A percentile compares a stretch with the other conserved stretches of the same genome.
phyloP scores from a whole-genome alignment of 2,888 invertebrate species.

The Epistrophe eligans region DNA sequence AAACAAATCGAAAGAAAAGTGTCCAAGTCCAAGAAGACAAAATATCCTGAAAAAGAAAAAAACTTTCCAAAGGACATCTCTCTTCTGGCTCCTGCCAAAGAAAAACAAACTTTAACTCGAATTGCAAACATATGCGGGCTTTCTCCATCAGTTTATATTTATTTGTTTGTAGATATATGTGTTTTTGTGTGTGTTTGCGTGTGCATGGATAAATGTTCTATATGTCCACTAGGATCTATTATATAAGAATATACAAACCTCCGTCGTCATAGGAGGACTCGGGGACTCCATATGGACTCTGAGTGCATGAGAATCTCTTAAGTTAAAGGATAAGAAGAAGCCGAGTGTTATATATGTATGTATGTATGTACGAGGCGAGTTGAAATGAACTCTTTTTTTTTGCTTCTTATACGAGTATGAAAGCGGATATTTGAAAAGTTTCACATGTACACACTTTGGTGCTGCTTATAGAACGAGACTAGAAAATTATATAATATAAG shows the following conservation, averaged over 20 bases:
- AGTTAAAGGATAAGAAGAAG: slow-evolving; percentile 54
- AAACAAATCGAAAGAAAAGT: slow-evolving; percentile 54
- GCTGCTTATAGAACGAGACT: neutral
- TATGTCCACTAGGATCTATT: slow-evolving; percentile 41
- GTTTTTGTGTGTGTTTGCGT: slow-evolving; percentile 18
- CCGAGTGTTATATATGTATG: neutral
- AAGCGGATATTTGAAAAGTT: slow-evolving; percentile 75
- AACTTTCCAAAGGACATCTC: slow-evolving; percentile 53
- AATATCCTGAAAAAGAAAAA: slow-evolving; percentile 64
- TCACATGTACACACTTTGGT: slow-evolving; percentile 48
- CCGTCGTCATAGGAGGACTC: slow-evolving; percentile 22
- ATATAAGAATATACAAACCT: slow-evolving; percentile 21
- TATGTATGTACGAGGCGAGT: slow-evolving; percentile 24
- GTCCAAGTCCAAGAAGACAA: slow-evolving; percentile 53
- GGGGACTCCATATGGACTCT: slow-evolving; percentile 1
- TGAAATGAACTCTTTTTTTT: slow-evolving; percentile 59
- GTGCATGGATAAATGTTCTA: slow-evolving; percentile 45
- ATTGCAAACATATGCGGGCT: slow-evolving; percentile 74
- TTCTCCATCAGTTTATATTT: slow-evolving; percentile 12
- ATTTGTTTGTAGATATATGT: slow-evolving; percentile 9
- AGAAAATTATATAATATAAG: neutral
- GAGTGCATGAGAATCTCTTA: slow-evolving; percentile 60
- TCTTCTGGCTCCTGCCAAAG: slow-evolving; percentile 28
- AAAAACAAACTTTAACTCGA: slow-evolving; percentile 73
- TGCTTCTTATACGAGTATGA: neutral